Conservation (phyloP, 2,797 vertebrate genomes). For the Halcyon smyrnensis region DNA sequence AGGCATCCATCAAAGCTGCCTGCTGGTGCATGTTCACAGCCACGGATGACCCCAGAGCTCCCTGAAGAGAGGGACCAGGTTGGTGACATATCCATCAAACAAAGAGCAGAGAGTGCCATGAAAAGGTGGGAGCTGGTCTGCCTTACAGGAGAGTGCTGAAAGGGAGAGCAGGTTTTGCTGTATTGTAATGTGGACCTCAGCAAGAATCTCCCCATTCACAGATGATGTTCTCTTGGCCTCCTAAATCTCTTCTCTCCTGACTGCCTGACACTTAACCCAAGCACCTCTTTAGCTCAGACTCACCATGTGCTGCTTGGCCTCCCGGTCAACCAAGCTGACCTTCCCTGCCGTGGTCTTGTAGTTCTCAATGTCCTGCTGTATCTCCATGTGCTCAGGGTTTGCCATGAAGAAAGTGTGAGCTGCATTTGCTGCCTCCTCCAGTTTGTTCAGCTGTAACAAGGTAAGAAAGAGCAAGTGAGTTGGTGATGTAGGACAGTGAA, state of each 20-base stretch:
- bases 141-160: background rate
- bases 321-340: constrained; percentile 85
- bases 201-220: background rate
- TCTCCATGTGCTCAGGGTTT: constrained; percentile 96
- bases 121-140: background rate
- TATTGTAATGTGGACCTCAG: accelerated
- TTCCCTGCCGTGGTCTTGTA: constrained; percentile 84
- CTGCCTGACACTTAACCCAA: background rate
- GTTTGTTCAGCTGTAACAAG: constrained; percentile 85
- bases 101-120: background rate
- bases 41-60: background rate
- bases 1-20: background rate
- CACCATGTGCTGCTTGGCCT: constrained; percentile 90
- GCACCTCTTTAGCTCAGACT: constrained; percentile 20
- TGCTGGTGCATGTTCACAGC: background rate
- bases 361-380: constrained; percentile 90
- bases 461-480: background rate
- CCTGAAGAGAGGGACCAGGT: background rate
- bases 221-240: background rate
- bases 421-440: constrained; percentile 90
- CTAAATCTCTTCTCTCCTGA: background rate
- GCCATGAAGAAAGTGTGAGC: constrained; percentile 97
- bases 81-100: background rate
- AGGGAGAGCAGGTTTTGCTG: background rate
- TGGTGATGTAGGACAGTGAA: background rate